A percentile compares a stretch with the other conserved stretches of the same genome.
phyloP scores from a whole-genome alignment of 2,888 invertebrate genomes.

The Caenorhabditis zanzibari region DNA sequence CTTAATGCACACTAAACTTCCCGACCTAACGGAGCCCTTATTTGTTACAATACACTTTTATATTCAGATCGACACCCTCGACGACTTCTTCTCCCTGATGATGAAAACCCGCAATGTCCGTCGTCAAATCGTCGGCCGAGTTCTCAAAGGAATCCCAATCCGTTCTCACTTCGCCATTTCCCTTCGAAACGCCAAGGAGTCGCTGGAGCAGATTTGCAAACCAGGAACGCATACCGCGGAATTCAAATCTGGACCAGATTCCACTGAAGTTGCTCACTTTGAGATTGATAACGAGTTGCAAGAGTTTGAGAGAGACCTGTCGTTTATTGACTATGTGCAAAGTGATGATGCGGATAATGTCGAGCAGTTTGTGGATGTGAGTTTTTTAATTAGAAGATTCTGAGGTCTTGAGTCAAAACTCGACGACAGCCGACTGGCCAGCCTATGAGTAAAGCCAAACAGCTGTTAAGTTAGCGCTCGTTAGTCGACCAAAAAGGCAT shows the following conservation, averaged over 20 bases:
- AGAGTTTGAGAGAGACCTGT: slow-evolving; percentile 81
- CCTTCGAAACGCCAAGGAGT: slow-evolving; percentile 82
- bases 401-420: background rate
- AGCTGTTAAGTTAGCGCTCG: no score
- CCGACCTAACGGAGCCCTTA: no score
- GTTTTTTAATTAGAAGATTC: slow-evolving; percentile 30
- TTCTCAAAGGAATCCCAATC: slow-evolving; percentile 83
- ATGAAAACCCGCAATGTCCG: slow-evolving; percentile 81
- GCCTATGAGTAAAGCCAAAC: no score
- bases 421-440: no score
- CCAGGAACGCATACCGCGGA: slow-evolving; percentile 71
- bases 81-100: slow-evolving; percentile 83
- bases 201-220: slow-evolving; percentile 76
- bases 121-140: slow-evolving; percentile 82
- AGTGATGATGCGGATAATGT: slow-evolving; percentile 83
- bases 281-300: slow-evolving; percentile 80
- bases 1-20: no score
- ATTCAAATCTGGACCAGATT: slow-evolving; percentile 64
- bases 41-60: no score
- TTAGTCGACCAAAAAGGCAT: no score
- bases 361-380: slow-evolving; percentile 82
- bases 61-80: slow-evolving; percentile 76
- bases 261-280: slow-evolving; percentile 72
- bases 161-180: slow-evolving; percentile 81
- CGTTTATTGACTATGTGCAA: slow-evolving; percentile 82